A percentile compares a stretch with the other conserved stretches of the same genome.
Conservation (phyloP, 2,888 invertebrate species). For the Terebella lapidaria region DNA sequence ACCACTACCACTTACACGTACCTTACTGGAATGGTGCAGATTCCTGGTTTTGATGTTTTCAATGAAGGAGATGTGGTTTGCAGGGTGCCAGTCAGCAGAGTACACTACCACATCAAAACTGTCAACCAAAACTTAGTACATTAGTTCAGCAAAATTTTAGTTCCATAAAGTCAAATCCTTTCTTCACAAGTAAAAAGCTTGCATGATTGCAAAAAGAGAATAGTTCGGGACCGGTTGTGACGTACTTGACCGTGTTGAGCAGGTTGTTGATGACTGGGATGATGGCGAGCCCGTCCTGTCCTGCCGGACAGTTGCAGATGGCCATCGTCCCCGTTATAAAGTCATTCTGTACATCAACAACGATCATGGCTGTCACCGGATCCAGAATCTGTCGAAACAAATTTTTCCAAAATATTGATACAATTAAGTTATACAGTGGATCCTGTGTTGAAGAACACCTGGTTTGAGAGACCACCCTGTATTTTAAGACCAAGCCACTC, state of each 20-base stretch:
- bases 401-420: not conserved
- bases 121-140: not conserved
- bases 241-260: conserved; percentile 8
- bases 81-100: conserved; percentile 95
- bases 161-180: too few relatives aligned
- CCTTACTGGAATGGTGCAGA: conserved; percentile 19
- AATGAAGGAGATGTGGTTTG: conserved; percentile 91
- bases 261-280: conserved; percentile 80
- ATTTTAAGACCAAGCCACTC: too few relatives aligned
- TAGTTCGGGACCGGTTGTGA: too few relatives aligned
- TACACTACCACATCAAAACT: conserved; percentile 57
- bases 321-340: conserved; percentile 92
- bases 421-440: not conserved
- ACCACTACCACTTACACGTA: too few relatives aligned
- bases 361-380: conserved; percentile 66
- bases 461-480: too few relatives aligned
- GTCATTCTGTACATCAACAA: conserved; percentile 97
- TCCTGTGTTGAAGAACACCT: too few relatives aligned
- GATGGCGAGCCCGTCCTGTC: conserved; percentile 62
- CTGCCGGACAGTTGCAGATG: conserved; percentile 86
- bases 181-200: too few relatives aligned
- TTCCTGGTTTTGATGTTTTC: conserved; percentile 68
- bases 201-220: too few relatives aligned
- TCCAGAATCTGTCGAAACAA: conserved; percentile 30
- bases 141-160: too few relatives aligned